A percentile compares a stretch with the other conserved stretches of the same genome.
Evolutionary conservation across 2,113 vertebrate species (phyloP).

Genomic region (Nycticebus coucang): DNA sequence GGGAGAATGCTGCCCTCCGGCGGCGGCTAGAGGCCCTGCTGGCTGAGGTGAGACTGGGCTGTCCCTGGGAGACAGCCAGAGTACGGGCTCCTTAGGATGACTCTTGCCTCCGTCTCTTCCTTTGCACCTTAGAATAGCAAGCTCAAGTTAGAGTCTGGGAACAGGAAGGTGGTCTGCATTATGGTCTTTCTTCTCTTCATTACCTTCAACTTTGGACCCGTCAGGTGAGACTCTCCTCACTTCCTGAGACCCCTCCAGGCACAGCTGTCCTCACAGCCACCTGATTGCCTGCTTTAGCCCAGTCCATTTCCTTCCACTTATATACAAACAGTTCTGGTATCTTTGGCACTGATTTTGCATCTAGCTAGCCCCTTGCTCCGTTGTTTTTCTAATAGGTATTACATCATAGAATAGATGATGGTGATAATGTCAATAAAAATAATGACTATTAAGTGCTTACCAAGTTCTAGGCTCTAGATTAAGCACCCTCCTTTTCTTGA

Average conservation of each 20-base stretch:
- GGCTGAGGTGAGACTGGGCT: conserved; percentile 60
- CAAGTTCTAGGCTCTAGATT: too few species aligned
- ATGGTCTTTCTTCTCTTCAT: conserved; percentile 93
- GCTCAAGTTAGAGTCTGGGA: conserved; percentile 84
- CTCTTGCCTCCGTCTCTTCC: background rate
- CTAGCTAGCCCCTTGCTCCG: background rate
- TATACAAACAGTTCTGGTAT: too few species aligned
- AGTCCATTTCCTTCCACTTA: background rate
- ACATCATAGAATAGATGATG: too few species aligned
- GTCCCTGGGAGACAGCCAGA: background rate
- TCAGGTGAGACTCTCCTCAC: conserved; percentile 86
- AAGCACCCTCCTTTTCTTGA: background rate
- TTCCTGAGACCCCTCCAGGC: background rate
- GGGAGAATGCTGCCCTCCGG: conserved; percentile 91
- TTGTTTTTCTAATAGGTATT: background rate
- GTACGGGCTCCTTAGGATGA: rapidly evolving
- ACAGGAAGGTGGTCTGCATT: conserved; percentile 91
- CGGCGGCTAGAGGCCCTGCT: conserved; percentile 87
- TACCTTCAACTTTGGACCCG: conserved; percentile 93
- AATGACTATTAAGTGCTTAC: background rate
- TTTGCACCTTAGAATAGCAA: conserved; percentile 81
- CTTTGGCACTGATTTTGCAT: rapidly evolving
- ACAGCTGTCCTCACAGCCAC: background rate
- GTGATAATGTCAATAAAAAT: background rate
- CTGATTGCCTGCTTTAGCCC: background rate